These are phyloP conservation scores for Tetheella fluctuosa DNA, from an alignment of 2,888 invertebrate genomes.

Conservation along the genomic window DNA sequence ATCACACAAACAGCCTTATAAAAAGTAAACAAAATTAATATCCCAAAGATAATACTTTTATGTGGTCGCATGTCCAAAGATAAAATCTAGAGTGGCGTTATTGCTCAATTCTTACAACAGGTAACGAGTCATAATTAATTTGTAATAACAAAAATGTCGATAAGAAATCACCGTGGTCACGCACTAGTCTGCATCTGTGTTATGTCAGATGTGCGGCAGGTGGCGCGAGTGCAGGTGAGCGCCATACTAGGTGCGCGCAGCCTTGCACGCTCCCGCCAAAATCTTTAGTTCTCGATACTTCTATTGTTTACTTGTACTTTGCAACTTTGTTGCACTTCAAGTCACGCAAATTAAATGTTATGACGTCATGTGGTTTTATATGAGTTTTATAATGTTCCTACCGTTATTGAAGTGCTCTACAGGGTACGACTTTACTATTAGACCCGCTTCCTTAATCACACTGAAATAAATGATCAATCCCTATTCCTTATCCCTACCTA, in stretches of 20 bases:
- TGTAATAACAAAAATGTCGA: slow-evolving; percentile 32
- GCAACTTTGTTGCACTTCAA: too few species aligned
- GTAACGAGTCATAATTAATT: slow-evolving; percentile 7
- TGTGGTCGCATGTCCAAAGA: slow-evolving; percentile 6
- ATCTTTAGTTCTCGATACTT: slow-evolving; percentile 58
- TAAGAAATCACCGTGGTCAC: slow-evolving; percentile 27
- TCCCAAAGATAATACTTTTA: background rate
- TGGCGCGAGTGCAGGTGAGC: slow-evolving; percentile 73
- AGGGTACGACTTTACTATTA: too few species aligned
- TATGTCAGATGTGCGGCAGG: slow-evolving; percentile 79
- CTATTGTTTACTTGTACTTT: slow-evolving; percentile 10
- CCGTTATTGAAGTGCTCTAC: background rate
- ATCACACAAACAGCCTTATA: background rate
- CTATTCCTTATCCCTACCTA: too few species aligned
- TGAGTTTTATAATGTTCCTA: slow-evolving; percentile 20
- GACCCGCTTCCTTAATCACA: too few species aligned
- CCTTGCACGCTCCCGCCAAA: slow-evolving; percentile 63
- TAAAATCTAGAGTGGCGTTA: slow-evolving; percentile 5
- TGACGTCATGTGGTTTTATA: slow-evolving; percentile 19
- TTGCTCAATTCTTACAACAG: background rate
- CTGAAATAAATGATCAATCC: too few species aligned
- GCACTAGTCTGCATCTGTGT: slow-evolving; percentile 74
- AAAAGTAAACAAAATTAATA: slow-evolving; percentile 6
- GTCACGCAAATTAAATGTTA: background rate
- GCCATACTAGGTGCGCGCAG: slow-evolving; percentile 72